These are phyloP conservation scores for Axis porcinus DNA, from an alignment of 2,113 vertebrate genomes.

Conservation along the genomic window DNA sequence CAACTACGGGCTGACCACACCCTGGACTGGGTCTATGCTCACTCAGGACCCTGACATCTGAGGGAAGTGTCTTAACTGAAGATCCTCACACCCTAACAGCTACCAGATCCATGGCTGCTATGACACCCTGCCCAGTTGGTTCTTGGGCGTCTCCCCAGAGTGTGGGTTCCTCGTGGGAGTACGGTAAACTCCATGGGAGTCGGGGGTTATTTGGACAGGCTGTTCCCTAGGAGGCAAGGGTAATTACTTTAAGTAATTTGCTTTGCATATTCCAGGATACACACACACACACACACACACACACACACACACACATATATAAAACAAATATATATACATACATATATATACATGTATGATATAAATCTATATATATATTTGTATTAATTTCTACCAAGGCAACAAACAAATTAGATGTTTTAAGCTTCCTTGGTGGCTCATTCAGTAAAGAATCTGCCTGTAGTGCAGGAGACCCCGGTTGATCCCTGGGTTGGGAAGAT, in stretches of 20 bases:
- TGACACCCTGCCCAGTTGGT: fast-evolving
- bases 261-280: not conserved
- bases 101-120: too few relatives aligned
- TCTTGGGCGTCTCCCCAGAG: not conserved
- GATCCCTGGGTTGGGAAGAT: too few relatives aligned
- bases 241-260: not conserved
- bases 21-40: not conserved
- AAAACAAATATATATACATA: too few relatives aligned
- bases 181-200: fast-evolving
- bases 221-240: not conserved
- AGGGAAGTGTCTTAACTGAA: not conserved
- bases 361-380: not conserved
- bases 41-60: not conserved
- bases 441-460: too few relatives aligned
- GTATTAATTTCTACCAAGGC: not conserved
- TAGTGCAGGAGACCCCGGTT: too few relatives aligned
- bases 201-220: not conserved
- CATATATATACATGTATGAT: not conserved
- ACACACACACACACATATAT: not conserved
- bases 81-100: not conserved
- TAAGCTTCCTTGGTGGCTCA: too few relatives aligned
- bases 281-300: not conserved
- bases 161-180: fast-evolving
- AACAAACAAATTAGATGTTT: not conserved
- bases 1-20: not conserved